Evolutionary conservation across 1,140 invertebrate genomes (phyloP).

Genomic region (Bombus vancouverensis): DNA sequence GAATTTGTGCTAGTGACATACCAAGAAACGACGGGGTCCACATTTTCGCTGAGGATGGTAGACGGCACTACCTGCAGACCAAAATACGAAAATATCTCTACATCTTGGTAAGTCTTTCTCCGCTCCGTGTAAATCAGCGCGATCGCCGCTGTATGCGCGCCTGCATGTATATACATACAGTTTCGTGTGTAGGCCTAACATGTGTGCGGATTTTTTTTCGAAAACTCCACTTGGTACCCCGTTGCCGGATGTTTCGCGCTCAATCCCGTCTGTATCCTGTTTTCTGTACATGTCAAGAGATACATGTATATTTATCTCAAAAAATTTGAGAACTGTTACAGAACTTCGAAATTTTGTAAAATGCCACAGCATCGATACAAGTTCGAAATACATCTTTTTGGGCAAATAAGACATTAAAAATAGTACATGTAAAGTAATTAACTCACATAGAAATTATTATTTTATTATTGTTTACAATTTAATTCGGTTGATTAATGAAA

Average conservation of each 20-base stretch:
- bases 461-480: not conserved
- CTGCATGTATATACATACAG: not conserved
- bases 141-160: slow-evolving; percentile 24
- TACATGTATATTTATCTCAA: not conserved
- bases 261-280: not conserved
- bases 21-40: slow-evolving; percentile 75
- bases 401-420: not conserved
- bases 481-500: not conserved
- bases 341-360: not conserved
- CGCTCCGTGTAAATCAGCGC: slow-evolving; percentile 16
- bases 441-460: not conserved
- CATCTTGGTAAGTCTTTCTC: slow-evolving; percentile 80
- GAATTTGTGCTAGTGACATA: slow-evolving; percentile 83
- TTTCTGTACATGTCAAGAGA: not conserved
- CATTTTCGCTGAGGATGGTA: slow-evolving; percentile 83
- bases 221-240: slow-evolving; percentile 10
- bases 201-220: slow-evolving; percentile 39
- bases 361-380: not conserved
- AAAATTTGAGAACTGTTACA: not conserved
- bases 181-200: not conserved
- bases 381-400: not conserved
- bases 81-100: slow-evolving; percentile 84
- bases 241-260: not conserved
- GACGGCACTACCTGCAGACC: slow-evolving; percentile 81
- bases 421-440: not conserved